phyloP scores from a whole-genome alignment of 2,888 invertebrate genomes.

The Leptothorax acervorum region DNA sequence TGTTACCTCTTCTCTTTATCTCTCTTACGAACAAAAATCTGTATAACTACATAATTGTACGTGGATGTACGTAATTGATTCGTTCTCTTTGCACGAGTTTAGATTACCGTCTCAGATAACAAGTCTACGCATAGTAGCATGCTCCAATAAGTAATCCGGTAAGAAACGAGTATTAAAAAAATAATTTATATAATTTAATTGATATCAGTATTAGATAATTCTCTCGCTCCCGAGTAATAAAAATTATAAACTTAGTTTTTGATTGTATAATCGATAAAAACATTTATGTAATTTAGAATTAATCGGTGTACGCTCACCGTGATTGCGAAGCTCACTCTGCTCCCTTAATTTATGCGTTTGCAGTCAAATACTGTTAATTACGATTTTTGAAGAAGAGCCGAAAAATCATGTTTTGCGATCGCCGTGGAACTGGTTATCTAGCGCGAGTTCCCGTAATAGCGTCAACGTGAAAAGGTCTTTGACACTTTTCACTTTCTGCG shows the following conservation, averaged over 20 bases:
- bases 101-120: slow-evolving; percentile 10
- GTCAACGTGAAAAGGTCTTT: slow-evolving; percentile 28
- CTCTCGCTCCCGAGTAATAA: not conserved
- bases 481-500: slow-evolving; percentile 48
- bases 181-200: slow-evolving; percentile 26
- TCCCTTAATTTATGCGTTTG: not conserved
- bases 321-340: not conserved
- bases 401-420: not conserved
- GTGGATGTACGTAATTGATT: not conserved
- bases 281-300: slow-evolving; percentile 23
- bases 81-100: not conserved
- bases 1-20: not conserved
- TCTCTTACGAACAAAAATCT: not conserved
- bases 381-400: not conserved
- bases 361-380: not conserved
- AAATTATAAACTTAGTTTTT: not conserved
- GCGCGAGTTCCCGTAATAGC: slow-evolving; percentile 8
- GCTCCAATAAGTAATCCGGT: not conserved
- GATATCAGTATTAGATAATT: slow-evolving; percentile 16
- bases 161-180: slow-evolving; percentile 1
- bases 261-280: slow-evolving; percentile 28
- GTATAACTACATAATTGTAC: not conserved
- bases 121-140: not conserved
- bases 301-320: not conserved
- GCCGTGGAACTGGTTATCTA: not conserved